Conservation (phyloP, 2,888 invertebrate genomes). For the Parthenolecanium corni region DNA sequence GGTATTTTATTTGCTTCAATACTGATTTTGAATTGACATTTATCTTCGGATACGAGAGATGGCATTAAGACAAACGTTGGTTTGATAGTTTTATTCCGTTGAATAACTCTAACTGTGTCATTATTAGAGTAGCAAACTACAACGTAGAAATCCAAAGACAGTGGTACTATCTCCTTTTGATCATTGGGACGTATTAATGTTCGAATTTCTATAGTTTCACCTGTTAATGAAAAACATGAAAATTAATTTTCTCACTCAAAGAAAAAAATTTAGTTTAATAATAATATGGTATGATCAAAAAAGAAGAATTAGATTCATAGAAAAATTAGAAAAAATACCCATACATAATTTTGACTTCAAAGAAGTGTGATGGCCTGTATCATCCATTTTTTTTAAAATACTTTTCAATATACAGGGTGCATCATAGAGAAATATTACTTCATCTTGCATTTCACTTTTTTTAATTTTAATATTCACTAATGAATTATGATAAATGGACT, state of each 20-base stretch:
- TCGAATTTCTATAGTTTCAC: background rate
- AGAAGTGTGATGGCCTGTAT: too few relatives aligned
- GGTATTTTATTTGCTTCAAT: constrained; percentile 14
- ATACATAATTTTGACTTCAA: too few relatives aligned
- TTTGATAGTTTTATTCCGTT: background rate
- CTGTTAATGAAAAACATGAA: background rate
- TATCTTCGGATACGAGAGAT: background rate
- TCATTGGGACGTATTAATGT: background rate
- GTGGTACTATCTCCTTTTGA: background rate
- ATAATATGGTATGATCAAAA: too few relatives aligned
- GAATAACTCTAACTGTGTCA: too few relatives aligned
- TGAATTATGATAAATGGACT: too few relatives aligned
- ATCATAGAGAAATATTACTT: too few relatives aligned
- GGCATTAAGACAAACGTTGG: background rate
- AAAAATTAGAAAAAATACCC: too few relatives aligned
- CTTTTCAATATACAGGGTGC: too few relatives aligned
- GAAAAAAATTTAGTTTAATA: background rate
- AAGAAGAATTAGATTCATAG: too few relatives aligned
- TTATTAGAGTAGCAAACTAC: background rate
- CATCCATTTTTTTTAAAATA: too few relatives aligned
- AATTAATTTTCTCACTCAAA: background rate
- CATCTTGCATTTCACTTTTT: too few relatives aligned
- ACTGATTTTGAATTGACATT: constrained; percentile 3
- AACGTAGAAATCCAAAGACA: background rate
- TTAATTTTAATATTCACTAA: too few relatives aligned